Percentiles rank a stretch among this genome's conserved stretches.
phyloP scores from a whole-genome alignment of 2,113 vertebrate species.

The Scopus umbretta region DNA sequence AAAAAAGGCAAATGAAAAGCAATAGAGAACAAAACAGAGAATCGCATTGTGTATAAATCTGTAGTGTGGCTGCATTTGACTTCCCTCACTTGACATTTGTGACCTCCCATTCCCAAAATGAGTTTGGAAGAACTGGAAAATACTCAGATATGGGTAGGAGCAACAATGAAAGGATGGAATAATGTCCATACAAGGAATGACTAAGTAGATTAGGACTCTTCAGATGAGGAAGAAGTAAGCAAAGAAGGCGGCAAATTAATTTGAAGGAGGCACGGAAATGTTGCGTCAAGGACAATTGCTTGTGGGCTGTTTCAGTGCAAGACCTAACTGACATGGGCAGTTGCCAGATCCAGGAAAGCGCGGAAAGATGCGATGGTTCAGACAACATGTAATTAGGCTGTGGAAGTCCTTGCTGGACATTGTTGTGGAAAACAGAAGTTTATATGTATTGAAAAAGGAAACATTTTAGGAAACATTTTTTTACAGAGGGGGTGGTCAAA shows the following conservation, averaged over 20 bases:
- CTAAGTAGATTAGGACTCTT: neutral
- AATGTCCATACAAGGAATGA: neutral
- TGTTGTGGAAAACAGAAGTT: neutral
- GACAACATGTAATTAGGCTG: neutral
- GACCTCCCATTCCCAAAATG: neutral
- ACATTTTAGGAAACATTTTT: neutral
- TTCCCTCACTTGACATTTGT: neutral
- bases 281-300: neutral
- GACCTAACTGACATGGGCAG: neutral
- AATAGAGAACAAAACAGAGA: neutral
- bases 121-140: neutral
- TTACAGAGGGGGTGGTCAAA: neutral
- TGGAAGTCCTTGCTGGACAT: neutral
- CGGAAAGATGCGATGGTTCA: rapidly evolving
- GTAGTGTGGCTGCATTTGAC: neutral
- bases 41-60: neutral
- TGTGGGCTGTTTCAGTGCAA: neutral
- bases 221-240: neutral
- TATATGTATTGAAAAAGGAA: neutral
- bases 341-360: neutral
- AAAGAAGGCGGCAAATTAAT: neutral
- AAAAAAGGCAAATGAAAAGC: neutral
- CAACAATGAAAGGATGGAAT: neutral
- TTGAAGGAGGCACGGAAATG: neutral
- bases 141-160: neutral